phyloP scores from a whole-genome alignment of 2,797 vertebrate genomes.

The Enteromius argenteus region DNA sequence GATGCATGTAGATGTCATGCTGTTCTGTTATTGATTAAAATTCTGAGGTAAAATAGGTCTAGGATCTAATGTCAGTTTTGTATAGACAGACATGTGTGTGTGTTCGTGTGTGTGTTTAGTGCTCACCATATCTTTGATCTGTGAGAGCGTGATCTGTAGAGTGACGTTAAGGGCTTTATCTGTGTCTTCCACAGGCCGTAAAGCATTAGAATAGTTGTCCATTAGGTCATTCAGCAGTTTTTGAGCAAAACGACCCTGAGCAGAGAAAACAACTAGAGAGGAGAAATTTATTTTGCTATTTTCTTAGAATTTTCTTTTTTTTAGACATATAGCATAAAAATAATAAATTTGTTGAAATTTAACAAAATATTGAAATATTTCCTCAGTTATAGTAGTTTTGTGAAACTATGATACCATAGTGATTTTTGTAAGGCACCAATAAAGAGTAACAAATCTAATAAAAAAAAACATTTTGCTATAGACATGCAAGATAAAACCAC shows the following conservation, averaged over 20 bases:
- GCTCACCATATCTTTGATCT: constrained; percentile 98
- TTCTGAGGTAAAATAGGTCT: not conserved
- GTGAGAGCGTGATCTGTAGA: constrained; percentile 94
- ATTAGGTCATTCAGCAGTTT: constrained; percentile 91
- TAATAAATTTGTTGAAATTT: not conserved
- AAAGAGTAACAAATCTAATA: not conserved
- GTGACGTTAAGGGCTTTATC: constrained; percentile 93
- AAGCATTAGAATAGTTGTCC: constrained; percentile 90
- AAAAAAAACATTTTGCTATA: not conserved
- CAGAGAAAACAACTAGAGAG: constrained; percentile 80
- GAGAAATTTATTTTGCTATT: not conserved
- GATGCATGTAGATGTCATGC: not conserved
- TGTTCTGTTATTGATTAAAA: not conserved
- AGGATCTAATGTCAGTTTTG: not conserved
- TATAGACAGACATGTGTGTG: not conserved
- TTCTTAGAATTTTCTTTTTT: not conserved
- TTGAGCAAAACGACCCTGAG: constrained; percentile 91
- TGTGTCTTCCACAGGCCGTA: constrained; percentile 95
- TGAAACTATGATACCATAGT: not conserved
- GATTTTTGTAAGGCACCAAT: not conserved
- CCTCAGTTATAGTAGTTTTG: not conserved
- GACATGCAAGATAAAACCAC: not conserved
- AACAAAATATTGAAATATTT: not conserved
- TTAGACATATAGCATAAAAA: not conserved
- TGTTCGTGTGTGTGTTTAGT: constrained; percentile 11